These are phyloP conservation scores for Decapterus maruadsi DNA, from an alignment of 2,797 vertebrate genomes.

Conservation along the genomic window DNA sequence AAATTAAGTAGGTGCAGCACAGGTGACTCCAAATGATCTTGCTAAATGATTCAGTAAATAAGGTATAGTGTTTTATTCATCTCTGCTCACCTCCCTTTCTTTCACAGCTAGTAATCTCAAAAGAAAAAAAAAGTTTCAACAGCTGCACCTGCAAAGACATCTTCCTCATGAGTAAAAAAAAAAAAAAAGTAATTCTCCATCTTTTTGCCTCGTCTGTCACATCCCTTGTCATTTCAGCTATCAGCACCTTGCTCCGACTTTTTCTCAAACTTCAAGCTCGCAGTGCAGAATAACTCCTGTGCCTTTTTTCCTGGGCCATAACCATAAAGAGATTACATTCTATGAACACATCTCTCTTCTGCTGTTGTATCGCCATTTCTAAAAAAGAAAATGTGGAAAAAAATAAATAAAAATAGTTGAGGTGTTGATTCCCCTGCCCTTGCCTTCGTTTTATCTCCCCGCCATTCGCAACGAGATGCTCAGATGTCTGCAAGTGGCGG, in stretches of 20 bases:
- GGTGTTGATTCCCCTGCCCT: conserved; percentile 45
- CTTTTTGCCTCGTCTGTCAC: conserved; percentile 24
- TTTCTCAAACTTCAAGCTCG: conserved; percentile 32
- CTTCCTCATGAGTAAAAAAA: conserved; percentile 19
- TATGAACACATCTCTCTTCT: conserved; percentile 34
- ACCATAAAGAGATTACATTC: conserved; percentile 64
- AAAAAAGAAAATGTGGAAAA: conserved; percentile 18
- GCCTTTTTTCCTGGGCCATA: conserved; percentile 44
- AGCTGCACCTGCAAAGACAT: conserved; percentile 23
- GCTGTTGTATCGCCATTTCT: conserved; percentile 45
- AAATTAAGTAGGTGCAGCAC: neutral
- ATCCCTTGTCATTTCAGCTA: conserved; percentile 54
- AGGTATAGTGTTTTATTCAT: conserved; percentile 7
- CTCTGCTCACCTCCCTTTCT: neutral
- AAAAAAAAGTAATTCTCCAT: conserved; percentile 36
- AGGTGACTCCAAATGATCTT: neutral
- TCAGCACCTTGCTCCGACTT: conserved; percentile 45
- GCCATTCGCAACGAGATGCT: conserved; percentile 37
- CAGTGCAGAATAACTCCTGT: conserved; percentile 52
- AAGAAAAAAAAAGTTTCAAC: conserved; percentile 27
- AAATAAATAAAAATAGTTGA: conserved; percentile 27
- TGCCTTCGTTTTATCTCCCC: conserved; percentile 49
- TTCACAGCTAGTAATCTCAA: conserved; percentile 19
- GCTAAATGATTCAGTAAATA: neutral
- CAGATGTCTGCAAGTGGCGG: conserved; percentile 36